Evolutionary conservation across 2,113 vertebrate species (phyloP).

Genomic region (Chaetodon auriga): DNA sequence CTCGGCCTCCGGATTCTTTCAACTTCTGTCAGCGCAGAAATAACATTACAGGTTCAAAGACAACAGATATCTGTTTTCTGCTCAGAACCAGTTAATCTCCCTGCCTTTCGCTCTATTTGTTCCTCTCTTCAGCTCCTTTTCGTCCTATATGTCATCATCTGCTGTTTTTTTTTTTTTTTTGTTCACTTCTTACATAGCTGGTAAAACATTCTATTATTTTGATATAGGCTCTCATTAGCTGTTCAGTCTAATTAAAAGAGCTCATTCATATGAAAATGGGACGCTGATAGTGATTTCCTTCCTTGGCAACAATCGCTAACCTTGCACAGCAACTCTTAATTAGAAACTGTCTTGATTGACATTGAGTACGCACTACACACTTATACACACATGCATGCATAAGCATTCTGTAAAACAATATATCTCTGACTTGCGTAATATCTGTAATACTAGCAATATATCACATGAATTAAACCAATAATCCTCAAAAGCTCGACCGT

Average conservation of each 20-base stretch:
- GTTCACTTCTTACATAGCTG: slow-evolving; percentile 63
- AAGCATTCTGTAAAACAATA: slow-evolving; percentile 50
- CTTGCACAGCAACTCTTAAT: slow-evolving; percentile 91
- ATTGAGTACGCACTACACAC: slow-evolving; percentile 32
- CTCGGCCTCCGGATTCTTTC: slow-evolving; percentile 71
- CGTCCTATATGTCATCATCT: slow-evolving; percentile 69
- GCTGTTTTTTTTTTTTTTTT: slow-evolving; percentile 43
- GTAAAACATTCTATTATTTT: slow-evolving; percentile 80
- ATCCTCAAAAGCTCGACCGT: not conserved
- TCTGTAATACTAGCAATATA: not conserved
- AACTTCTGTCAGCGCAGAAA: slow-evolving; percentile 76
- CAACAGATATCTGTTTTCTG: slow-evolving; percentile 76
- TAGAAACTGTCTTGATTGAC: slow-evolving; percentile 83
- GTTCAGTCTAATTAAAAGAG: slow-evolving; percentile 90
- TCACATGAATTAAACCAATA: not conserved
- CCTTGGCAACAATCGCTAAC: slow-evolving; percentile 90
- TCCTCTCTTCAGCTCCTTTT: slow-evolving; percentile 53
- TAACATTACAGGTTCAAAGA: slow-evolving; percentile 81
- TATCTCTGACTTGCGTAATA: not conserved
- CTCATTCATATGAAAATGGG: slow-evolving; percentile 93
- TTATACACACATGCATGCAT: slow-evolving; percentile 46
- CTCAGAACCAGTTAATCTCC: slow-evolving; percentile 73
- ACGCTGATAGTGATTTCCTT: slow-evolving; percentile 89
- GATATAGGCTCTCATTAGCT: slow-evolving; percentile 83
- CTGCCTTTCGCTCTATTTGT: slow-evolving; percentile 59